Conservation (phyloP, 2,888 invertebrate species). For the Standfussiana lucernea region DNA sequence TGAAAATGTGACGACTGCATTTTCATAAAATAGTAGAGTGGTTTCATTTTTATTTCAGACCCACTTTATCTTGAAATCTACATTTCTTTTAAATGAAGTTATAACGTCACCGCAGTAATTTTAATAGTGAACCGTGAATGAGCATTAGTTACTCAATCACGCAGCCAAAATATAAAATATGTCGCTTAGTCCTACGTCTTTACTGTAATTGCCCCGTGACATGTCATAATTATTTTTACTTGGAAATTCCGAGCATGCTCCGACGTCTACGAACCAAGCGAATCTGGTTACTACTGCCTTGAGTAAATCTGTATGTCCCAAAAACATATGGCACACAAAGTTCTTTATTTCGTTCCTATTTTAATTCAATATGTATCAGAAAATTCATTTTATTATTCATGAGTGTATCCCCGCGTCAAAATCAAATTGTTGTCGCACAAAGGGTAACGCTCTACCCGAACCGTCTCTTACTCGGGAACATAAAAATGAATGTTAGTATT, state of each 20-base stretch:
- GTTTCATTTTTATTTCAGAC: slow-evolving; percentile 17
- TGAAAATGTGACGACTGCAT: slow-evolving; percentile 40
- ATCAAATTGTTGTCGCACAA: slow-evolving; percentile 67
- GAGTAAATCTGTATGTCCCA: slow-evolving; percentile 2
- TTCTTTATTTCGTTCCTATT: slow-evolving; percentile 18
- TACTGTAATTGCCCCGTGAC: slow-evolving; percentile 28
- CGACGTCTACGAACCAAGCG: slow-evolving; percentile 2
- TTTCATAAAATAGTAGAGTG: slow-evolving; percentile 27
- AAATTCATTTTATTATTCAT: slow-evolving; percentile 71
- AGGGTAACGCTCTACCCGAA: slow-evolving; percentile 38
- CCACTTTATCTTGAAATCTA: slow-evolving; percentile 26
- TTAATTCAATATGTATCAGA: slow-evolving; percentile 64
- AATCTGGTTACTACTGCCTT: slow-evolving; percentile 28
- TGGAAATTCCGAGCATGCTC: slow-evolving; percentile 36
- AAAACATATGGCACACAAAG: slow-evolving; percentile 19
- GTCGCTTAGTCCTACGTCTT: slow-evolving; percentile 11
- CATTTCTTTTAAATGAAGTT: slow-evolving; percentile 36
- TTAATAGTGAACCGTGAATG: slow-evolving; percentile 14
- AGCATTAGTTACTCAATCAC: slow-evolving; percentile 21
- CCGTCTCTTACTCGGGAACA: slow-evolving; percentile 49
- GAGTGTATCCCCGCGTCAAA: slow-evolving; percentile 65
- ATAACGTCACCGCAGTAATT: slow-evolving; percentile 33
- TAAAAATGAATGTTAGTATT: slow-evolving; percentile 67
- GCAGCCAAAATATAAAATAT: slow-evolving; percentile 39
- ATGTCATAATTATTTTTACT: slow-evolving; percentile 30